phyloP scores from a whole-genome alignment of 2,113 vertebrate genomes.

The Motacilla alba region DNA sequence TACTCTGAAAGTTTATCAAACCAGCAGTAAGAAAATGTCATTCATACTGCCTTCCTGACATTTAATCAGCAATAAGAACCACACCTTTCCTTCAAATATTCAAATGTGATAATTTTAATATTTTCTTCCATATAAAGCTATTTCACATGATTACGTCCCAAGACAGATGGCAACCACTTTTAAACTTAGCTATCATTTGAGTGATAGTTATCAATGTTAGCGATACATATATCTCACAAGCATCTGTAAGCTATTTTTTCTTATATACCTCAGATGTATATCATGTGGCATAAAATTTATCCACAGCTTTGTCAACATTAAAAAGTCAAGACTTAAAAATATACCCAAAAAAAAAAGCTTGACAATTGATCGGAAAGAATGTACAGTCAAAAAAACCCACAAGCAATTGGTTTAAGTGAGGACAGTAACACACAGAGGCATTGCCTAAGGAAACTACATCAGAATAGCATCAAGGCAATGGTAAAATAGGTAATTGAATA shows the following conservation, averaged over 20 bases:
- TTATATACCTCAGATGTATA: neutral
- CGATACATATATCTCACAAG: neutral
- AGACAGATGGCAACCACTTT: neutral
- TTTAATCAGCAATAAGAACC: neutral
- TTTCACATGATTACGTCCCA: neutral
- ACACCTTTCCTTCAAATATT: neutral
- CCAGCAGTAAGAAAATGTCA: neutral
- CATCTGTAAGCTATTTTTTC: neutral
- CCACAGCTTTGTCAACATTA: neutral
- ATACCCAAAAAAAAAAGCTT: neutral
- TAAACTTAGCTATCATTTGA: neutral
- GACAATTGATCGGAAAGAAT: neutral
- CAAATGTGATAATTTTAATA: neutral
- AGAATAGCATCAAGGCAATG: neutral
- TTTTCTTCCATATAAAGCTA: neutral
- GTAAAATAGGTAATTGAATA: neutral
- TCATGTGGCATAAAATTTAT: neutral
- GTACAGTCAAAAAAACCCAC: rapidly evolving
- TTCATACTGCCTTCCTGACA: neutral
- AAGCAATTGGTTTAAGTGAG: neutral
- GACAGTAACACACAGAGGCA: neutral
- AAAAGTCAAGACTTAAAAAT: neutral
- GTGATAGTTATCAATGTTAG: neutral
- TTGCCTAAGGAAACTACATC: neutral
- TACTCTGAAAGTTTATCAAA: neutral